These are phyloP conservation scores for Nesidiocoris tenuis DNA, from an alignment of 2,888 invertebrate species.

Conservation along the genomic window DNA sequence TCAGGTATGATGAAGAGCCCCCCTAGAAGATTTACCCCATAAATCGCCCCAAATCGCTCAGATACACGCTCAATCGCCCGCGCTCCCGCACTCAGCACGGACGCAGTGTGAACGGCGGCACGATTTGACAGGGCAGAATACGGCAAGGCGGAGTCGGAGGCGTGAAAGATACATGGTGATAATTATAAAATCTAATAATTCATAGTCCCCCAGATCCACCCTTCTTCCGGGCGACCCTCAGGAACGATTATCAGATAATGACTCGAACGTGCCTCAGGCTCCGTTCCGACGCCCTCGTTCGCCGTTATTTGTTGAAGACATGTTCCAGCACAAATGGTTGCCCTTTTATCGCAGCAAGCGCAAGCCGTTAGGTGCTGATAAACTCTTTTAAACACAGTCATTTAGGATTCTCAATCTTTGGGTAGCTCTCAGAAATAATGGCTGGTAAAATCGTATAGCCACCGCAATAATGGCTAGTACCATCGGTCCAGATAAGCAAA, in stretches of 20 bases:
- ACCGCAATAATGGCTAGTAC: not conserved
- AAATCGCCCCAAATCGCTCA: too few species aligned
- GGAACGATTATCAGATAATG: conserved; percentile 30
- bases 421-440: not conserved
- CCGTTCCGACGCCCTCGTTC: conserved; percentile 19
- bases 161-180: conserved; percentile 38
- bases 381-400: not conserved
- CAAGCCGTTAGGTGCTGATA: not conserved
- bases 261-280: conserved; percentile 22
- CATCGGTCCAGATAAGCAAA: not conserved
- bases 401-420: not conserved
- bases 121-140: not conserved
- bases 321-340: conserved; percentile 13
- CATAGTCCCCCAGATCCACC: conserved; percentile 9
- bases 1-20: too few species aligned
- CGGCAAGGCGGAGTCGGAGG: conserved; percentile 3
- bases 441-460: not conserved
- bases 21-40: too few species aligned
- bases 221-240: not conserved
- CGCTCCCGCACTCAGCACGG: too few species aligned
- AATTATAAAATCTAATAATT: conserved; percentile 35
- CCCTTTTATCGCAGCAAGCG: conserved; percentile 1
- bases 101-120: too few species aligned
- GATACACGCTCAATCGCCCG: too few species aligned
- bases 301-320: conserved; percentile 21